Base-by-base conservation (phyloP, 2,797 vertebrate species). In the Threskiornis aethiopicus region DNA sequence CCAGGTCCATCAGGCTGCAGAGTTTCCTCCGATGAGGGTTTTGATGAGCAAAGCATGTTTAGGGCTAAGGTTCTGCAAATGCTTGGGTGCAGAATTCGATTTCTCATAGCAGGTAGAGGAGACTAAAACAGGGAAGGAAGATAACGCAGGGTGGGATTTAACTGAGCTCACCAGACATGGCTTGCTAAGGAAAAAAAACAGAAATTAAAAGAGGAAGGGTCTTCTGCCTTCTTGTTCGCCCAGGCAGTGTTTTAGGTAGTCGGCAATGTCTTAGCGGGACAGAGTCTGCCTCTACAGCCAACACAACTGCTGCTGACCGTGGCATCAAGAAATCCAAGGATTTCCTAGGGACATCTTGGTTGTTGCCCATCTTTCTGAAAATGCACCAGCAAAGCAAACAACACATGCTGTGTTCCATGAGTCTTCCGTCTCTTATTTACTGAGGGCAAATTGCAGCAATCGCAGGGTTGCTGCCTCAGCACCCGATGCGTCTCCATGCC, bases 351-450 rank as follows among this genome's bases (percentile, higher is more conserved):
- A 25, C 13, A 13, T 37, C 46, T 31, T 58, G 41, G 31, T 59
- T 41, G 11, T n/a, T 72, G 55, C 28, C 51, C 10, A 18, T 58
- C 46, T 46, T 58, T 76, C 41, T 79, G 41, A 51, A 67, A 92
- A 51, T 5, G 26, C 33, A 35, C 20, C 70, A 49, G 65, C 49
- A 65, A 67, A 94, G 26, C 73, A 72, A 61, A 47, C 39, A 46
- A 4, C 16, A 13, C 2, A 0, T 13, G 46, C 52, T 61, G n/a
- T 10, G 17, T 37, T 70, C 71, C 47, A 11, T 5, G 21, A 49
- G 7, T 31, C n/a, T 29, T 66, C 57, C 11, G 1, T 18, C 59
- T 51, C 35, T 37, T 78, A 6, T 52, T 70, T 69, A 29, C 54
- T 20, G 37, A 72, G 31, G 37, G 24, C 65, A 92, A 64, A 62